Conservation (phyloP, 2,797 vertebrate species). For the Crenuchus spilurus region DNA sequence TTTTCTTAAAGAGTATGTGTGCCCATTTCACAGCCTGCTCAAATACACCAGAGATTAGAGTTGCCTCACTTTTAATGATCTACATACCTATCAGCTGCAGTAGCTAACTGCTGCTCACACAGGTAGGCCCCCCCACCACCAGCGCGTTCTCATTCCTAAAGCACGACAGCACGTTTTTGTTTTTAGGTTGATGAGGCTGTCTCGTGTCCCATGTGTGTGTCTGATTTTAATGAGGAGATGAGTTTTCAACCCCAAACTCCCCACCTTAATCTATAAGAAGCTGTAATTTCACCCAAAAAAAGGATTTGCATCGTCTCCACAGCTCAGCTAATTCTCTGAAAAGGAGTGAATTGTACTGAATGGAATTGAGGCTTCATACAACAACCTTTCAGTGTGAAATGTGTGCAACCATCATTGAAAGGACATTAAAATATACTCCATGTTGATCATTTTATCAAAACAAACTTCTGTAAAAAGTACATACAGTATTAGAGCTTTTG, state of each 20-base stretch:
- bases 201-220: conserved; percentile 45
- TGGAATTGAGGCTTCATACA: not conserved
- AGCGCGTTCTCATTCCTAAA: conserved; percentile 38
- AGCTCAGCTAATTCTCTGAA: conserved; percentile 36
- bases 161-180: conserved; percentile 41
- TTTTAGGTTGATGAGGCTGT: conserved; percentile 54
- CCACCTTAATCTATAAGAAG: conserved; percentile 51
- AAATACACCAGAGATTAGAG: conserved; percentile 83
- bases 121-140: conserved; percentile 42
- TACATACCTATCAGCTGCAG: conserved; percentile 77
- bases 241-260: conserved; percentile 53
- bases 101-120: conserved; percentile 56
- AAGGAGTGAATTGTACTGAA: conserved; percentile 14
- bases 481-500: too few species aligned
- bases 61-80: conserved; percentile 86
- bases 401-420: too few species aligned
- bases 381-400: not conserved
- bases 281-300: conserved; percentile 32
- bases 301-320: conserved; percentile 35
- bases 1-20: conserved; percentile 79
- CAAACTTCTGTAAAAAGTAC: too few species aligned
- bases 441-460: too few species aligned
- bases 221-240: conserved; percentile 50
- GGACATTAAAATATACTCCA: too few species aligned
- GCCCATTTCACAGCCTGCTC: conserved; percentile 84